Percentiles rank a stretch among this genome's conserved stretches.
Evolutionary conservation across 2,797 vertebrate genomes (phyloP).

Genomic region (Pantherophis vulpinus): DNA sequence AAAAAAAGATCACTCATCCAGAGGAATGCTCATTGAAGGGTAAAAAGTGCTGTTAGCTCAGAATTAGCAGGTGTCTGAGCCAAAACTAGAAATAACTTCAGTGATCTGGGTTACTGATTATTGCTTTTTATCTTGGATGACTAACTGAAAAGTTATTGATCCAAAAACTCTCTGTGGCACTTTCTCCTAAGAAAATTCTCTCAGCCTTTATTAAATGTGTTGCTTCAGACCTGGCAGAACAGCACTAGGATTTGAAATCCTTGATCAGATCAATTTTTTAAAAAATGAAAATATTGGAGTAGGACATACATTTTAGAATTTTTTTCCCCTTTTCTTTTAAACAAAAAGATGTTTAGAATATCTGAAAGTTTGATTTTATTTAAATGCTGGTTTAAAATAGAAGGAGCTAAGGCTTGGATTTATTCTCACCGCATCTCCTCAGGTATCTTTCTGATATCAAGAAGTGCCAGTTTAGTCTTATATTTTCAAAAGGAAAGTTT

Average conservation of each 20-base stretch:
- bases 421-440: background rate
- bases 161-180: slow-evolving; percentile 36
- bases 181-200: slow-evolving; percentile 20
- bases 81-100: slow-evolving; percentile 19
- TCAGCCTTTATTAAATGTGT: background rate
- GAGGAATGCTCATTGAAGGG: slow-evolving; percentile 1
- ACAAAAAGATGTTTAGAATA: background rate
- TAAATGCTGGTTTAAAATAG: background rate
- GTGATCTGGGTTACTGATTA: slow-evolving; percentile 41
- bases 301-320: background rate
- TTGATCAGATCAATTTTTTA: background rate
- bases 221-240: background rate
- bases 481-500: background rate
- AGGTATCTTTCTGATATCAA: background rate
- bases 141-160: slow-evolving; percentile 35
- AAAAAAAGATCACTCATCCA: slow-evolving; percentile 27
- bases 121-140: slow-evolving; percentile 17
- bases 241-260: background rate
- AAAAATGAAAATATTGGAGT: background rate
- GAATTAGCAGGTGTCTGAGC: slow-evolving; percentile 27
- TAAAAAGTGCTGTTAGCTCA: slow-evolving; percentile 26
- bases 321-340: background rate
- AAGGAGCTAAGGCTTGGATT: background rate
- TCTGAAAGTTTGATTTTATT: background rate
- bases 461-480: background rate